These are phyloP conservation scores for Platanista minor DNA, from an alignment of 2,113 vertebrate genomes.

Conservation along the genomic window DNA sequence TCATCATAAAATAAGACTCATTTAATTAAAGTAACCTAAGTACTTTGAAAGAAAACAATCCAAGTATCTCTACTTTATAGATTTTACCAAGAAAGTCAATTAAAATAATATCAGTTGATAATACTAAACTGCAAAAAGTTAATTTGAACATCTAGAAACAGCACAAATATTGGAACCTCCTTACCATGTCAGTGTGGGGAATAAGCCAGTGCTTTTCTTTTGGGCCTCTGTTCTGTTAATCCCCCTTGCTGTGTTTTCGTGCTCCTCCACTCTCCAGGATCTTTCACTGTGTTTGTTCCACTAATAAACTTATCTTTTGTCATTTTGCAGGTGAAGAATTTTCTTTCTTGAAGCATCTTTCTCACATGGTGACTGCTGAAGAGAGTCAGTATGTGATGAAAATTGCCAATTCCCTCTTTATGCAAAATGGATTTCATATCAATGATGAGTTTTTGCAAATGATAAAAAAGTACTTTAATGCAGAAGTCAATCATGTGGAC, in stretches of 20 bases:
- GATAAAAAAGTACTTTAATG: constrained; percentile 92
- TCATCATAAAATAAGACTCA: background rate
- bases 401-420: constrained; percentile 92
- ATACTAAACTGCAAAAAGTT: background rate
- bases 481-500: constrained; percentile 90
- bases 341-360: constrained; percentile 90
- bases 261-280: background rate
- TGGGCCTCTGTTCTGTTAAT: background rate
- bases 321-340: constrained; percentile 89
- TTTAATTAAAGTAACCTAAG: background rate
- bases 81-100: background rate
- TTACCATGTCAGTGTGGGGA: rapidly evolving
- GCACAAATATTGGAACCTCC: background rate
- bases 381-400: constrained; percentile 89
- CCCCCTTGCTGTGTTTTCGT: background rate
- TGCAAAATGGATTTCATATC: constrained; percentile 91
- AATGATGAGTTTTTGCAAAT: constrained; percentile 92
- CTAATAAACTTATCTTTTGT: constrained; percentile 1
- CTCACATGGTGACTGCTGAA: constrained; percentile 82
- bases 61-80: background rate
- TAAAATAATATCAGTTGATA: background rate
- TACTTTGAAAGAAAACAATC: background rate
- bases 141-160: background rate
- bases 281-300: background rate
- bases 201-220: background rate